These are phyloP conservation scores for Leucopsar rothschildi DNA, from an alignment of 2,113 vertebrate species.

Conservation along the genomic window DNA sequence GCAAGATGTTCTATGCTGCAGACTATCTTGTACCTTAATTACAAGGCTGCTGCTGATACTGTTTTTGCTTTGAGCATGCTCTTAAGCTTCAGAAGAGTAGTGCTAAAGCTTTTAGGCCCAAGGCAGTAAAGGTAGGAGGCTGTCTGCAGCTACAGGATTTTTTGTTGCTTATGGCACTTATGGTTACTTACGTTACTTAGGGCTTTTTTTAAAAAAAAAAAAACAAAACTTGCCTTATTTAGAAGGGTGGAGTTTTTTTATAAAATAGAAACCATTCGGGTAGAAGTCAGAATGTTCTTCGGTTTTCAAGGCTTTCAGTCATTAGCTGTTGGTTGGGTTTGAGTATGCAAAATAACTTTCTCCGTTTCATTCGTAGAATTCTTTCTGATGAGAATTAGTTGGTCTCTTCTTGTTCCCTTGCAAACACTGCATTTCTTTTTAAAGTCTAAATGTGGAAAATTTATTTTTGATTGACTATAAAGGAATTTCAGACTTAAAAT, in stretches of 20 bases:
- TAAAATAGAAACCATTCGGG: background rate
- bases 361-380: background rate
- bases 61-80: background rate
- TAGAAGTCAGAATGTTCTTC: background rate
- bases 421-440: background rate
- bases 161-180: background rate
- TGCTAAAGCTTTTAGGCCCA: background rate
- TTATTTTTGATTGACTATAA: background rate
- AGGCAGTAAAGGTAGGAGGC: background rate
- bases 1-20: background rate
- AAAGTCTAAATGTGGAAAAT: background rate
- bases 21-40: background rate
- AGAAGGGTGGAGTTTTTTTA: fast-evolving
- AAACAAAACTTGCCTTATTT: background rate
- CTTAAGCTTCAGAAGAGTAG: background rate
- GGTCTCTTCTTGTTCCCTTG: background rate
- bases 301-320: background rate
- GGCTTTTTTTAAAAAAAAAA: background rate
- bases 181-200: fast-evolving
- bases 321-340: background rate
- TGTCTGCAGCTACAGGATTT: background rate
- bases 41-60: background rate
- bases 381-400: background rate
- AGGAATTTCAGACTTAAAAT: background rate
- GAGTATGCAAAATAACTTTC: background rate